phyloP scores from a whole-genome alignment of 2,113 vertebrate genomes.

The Bubalus kerabau region DNA sequence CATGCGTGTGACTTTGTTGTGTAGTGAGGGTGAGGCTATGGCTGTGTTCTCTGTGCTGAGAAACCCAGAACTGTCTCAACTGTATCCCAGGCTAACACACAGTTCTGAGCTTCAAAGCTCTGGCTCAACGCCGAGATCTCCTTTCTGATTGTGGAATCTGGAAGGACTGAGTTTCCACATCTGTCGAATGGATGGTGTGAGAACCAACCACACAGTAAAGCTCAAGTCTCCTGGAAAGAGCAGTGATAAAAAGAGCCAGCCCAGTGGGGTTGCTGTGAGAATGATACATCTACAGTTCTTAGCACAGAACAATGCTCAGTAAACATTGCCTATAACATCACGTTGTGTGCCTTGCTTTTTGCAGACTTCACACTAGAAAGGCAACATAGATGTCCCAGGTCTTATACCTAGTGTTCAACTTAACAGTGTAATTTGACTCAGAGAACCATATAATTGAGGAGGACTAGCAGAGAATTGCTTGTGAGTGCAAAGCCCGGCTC shows the following conservation, averaged over 20 bases:
- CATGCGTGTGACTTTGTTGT: neutral
- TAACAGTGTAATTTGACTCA: neutral
- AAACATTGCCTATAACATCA: rapidly evolving
- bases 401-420: neutral
- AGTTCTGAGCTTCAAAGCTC: neutral
- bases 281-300: rapidly evolving
- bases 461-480: neutral
- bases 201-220: neutral
- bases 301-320: neutral
- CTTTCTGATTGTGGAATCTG: neutral
- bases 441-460: neutral
- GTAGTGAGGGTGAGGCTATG: neutral
- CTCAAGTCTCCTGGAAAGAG: neutral
- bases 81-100: neutral
- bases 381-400: neutral
- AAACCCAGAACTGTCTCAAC: neutral
- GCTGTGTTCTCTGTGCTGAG: neutral
- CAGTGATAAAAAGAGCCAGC: rapidly evolving
- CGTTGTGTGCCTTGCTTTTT: neutral
- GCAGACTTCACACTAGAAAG: neutral
- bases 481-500: neutral
- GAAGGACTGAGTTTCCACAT: neutral
- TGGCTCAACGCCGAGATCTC: too few relatives aligned
- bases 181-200: neutral
- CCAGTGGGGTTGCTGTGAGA: neutral